A percentile compares a stretch with the other conserved stretches of the same genome.
These are phyloP conservation scores for Lates calcarifer DNA, from an alignment of 2,113 vertebrate species.

Conservation along the genomic window DNA sequence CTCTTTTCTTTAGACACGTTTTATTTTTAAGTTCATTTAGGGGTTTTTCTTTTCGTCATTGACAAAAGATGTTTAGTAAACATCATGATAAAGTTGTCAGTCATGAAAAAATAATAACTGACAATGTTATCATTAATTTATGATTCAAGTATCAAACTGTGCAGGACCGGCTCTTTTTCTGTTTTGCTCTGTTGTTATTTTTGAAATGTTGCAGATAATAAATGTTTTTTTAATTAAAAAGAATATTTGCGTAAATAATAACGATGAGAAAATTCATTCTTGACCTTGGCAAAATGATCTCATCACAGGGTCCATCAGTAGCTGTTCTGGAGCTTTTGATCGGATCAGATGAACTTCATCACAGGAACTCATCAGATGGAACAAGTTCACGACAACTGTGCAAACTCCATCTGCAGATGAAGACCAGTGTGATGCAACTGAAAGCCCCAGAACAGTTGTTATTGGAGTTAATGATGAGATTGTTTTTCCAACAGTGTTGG, in stretches of 20 bases:
- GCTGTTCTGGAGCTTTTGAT: background rate
- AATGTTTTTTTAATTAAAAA: conserved; percentile 36
- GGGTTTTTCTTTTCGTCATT: conserved; percentile 4
- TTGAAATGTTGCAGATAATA: conserved; percentile 38
- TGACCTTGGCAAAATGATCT: background rate
- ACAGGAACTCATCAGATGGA: background rate
- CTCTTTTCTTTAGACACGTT: no score
- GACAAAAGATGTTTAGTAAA: background rate
- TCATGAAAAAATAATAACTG: background rate
- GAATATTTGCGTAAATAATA: background rate
- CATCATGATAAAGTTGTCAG: background rate
- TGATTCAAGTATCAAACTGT: conserved; percentile 15
- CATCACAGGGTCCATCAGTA: background rate
- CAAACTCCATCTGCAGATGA: background rate
- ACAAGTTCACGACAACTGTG: no score
- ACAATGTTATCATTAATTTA: background rate
- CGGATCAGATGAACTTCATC: background rate
- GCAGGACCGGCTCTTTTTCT: conserved; percentile 1
- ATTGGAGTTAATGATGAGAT: no score
- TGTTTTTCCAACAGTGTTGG: no score
- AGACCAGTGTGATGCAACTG: background rate
- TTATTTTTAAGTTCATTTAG: conserved; percentile 36
- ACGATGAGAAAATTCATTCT: background rate
- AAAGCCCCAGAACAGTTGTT: background rate
- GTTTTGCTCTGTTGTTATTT: conserved; percentile 31